Percentiles rank a stretch among this genome's conserved stretches.
Evolutionary conservation across 1,140 invertebrate genomes (phyloP).

Genomic region (Apis cerana): DNA sequence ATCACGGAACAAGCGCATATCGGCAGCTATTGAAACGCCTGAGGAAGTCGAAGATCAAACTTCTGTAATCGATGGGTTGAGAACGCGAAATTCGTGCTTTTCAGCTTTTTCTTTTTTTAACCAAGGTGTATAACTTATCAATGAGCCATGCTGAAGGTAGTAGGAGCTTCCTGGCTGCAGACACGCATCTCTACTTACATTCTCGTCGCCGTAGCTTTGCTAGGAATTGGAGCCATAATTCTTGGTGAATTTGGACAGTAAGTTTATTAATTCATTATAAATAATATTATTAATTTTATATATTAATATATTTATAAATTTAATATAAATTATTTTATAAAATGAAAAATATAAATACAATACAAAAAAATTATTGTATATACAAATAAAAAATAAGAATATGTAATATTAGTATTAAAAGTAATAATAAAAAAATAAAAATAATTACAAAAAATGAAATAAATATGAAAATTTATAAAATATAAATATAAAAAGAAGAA

Average conservation of each 20-base stretch:
- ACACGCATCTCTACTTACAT: slow-evolving; percentile 88
- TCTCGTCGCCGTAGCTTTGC: slow-evolving; percentile 84
- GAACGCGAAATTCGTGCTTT: slow-evolving; percentile 69
- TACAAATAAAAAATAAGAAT: not conserved
- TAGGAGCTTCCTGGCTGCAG: slow-evolving; percentile 89
- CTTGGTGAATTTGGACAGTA: slow-evolving; percentile 85
- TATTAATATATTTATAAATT: not conserved
- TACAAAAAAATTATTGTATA: not conserved
- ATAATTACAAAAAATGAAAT: not conserved
- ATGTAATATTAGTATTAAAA: not conserved
- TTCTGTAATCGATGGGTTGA: slow-evolving; percentile 81
- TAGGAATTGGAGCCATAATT: slow-evolving; percentile 86
- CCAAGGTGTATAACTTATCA: slow-evolving; percentile 72
- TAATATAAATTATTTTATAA: not conserved
- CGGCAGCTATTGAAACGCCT: slow-evolving; percentile 50
- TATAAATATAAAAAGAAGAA: not conserved
- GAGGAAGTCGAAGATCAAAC: slow-evolving; percentile 62
- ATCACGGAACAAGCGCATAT: slow-evolving; percentile 39
- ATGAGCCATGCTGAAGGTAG: slow-evolving; percentile 87
- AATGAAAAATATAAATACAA: not conserved
- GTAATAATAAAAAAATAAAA: not conserved
- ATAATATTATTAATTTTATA: too few relatives aligned
- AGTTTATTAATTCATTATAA: slow-evolving; percentile 45
- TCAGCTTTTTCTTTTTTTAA: slow-evolving; percentile 63
- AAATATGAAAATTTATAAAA: not conserved